Evolutionary conservation across 2,113 vertebrate genomes (phyloP), one percentile per base, ranked within the genome.

Genomic region (Promerops cafer): DNA sequence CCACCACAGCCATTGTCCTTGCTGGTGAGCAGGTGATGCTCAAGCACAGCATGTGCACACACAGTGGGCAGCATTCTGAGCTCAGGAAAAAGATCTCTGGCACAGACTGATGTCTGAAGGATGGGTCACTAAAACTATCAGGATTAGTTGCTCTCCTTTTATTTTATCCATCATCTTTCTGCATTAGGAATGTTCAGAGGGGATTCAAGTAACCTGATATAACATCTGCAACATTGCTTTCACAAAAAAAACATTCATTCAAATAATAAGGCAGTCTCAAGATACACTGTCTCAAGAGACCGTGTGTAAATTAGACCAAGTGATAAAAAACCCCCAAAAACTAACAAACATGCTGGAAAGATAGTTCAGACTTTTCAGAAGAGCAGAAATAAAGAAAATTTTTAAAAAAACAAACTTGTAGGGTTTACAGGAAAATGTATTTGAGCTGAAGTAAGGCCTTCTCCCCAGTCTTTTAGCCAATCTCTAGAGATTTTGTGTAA

Each of bases 311-410:
- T 45, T 89, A 63, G 20, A 74, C 13, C 13, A 28, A 80, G 16
- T 1, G 1, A 80, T 37, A 22, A 40, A 54, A 86, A 65, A 15
- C 2, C 3, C 2, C 4, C 14, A 4, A 56, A 61, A 83, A 13
- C 15, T n/a, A 84, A 10, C 16, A 35, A 42, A 16, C 4, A 52
- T 1, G 0, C 22, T 28, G 15, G 14, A 6, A 57, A 59, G 20
- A 22, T 33, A 37, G 22, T 80, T 76, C 40, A 88, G 45, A 20
- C 66, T 65, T 86, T 61, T 77, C 40, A 79, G 42, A 78, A 61
- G 24, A 81, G 15, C 21, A 47, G 27, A 70, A 23, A 79, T 39
- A 64, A 77, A 17, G 5, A 33, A 8, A 40, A 49, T n/a, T n/a
- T n/a, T n/a, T n/a, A 87, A 86, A n/a, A 8, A n/a, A 37, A 22